Evolutionary conservation across 2,113 vertebrate species (phyloP).

Genomic region (Podarcis cretensis): DNA sequence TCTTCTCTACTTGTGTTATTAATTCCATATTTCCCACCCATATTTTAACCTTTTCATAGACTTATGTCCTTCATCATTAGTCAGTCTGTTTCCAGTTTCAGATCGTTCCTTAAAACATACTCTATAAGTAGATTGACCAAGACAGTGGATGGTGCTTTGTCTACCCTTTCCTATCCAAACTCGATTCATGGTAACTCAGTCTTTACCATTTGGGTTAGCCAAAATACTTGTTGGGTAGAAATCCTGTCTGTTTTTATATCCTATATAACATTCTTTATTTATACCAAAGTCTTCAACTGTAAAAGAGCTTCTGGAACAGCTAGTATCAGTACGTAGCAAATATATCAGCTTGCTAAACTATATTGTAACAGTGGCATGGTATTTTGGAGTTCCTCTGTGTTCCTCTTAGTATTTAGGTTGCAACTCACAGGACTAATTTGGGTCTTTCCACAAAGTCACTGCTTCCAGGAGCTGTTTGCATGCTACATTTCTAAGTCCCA

Average conservation of each 20-base stretch:
- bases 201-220: neutral
- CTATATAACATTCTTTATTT: neutral
- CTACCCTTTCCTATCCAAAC: neutral
- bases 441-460: neutral
- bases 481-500: neutral
- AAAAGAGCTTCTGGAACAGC: neutral
- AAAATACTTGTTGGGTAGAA: neutral
- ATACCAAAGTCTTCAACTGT: neutral
- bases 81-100: neutral
- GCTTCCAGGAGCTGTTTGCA: neutral
- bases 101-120: neutral
- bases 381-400: constrained; percentile 30
- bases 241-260: neutral
- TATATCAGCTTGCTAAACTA: neutral
- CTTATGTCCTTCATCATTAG: neutral
- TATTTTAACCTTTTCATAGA: neutral
- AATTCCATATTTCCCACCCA: neutral
- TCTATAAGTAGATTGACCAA: neutral
- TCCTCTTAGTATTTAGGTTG: constrained; percentile 20
- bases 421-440: neutral
- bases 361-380: constrained; percentile 8
- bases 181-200: neutral
- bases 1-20: neutral
- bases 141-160: neutral
- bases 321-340: neutral